Evolutionary conservation across 2,888 invertebrate genomes (phyloP).

Genomic region (Empis stercorea): DNA sequence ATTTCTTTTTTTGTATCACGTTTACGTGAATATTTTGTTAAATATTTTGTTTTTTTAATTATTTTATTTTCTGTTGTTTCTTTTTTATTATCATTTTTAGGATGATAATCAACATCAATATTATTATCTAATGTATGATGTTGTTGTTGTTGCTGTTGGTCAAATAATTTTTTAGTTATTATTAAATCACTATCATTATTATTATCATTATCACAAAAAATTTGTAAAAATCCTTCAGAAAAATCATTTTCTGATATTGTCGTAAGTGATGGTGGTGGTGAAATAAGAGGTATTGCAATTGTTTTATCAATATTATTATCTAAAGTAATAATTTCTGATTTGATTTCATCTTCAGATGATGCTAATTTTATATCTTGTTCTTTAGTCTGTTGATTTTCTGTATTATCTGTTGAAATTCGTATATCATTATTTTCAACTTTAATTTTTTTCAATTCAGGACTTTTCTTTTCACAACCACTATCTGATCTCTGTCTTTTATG

Average conservation of each 20-base stretch:
- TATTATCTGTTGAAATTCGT: background rate
- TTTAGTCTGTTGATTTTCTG: background rate
- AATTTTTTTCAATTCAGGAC: slow-evolving; percentile 38
- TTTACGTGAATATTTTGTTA: slow-evolving; percentile 5
- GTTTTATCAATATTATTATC: background rate
- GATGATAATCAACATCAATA: background rate
- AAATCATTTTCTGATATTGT: background rate
- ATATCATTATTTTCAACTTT: slow-evolving; percentile 18
- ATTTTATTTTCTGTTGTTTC: background rate
- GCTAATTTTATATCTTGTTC: background rate
- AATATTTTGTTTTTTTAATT: background rate
- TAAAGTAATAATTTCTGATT: background rate
- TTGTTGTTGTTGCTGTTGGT: background rate
- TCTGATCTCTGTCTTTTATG: slow-evolving; percentile 44
- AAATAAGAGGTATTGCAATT: background rate
- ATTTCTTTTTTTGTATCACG: slow-evolving; percentile 10
- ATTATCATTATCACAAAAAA: background rate
- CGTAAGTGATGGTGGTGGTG: too few relatives aligned
- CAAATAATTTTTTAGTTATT: background rate
- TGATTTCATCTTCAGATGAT: background rate
- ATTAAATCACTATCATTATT: background rate
- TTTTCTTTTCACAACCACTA: slow-evolving; percentile 43
- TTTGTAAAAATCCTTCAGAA: background rate
- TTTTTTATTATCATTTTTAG: background rate
- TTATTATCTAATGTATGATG: slow-evolving; percentile 2